A percentile compares a stretch with the other conserved stretches of the same genome.
Conservation (phyloP, 2,113 vertebrate genomes). For the Sceloporus undulatus region DNA sequence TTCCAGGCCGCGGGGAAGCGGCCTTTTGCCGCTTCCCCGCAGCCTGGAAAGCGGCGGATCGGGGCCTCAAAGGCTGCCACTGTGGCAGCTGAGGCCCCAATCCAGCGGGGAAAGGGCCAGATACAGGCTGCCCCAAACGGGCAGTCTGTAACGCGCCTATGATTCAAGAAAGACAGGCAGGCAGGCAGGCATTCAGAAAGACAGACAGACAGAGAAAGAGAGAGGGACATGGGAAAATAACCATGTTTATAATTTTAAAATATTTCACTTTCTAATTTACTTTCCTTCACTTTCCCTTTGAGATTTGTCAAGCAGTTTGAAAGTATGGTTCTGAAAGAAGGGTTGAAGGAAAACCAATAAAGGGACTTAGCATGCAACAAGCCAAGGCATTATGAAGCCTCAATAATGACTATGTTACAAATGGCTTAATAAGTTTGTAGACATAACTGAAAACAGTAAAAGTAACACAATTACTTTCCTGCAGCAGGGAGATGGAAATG, state of each 20-base stretch:
- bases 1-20: too few species aligned
- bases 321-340: constrained; percentile 32
- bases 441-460: background rate
- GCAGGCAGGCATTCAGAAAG: background rate
- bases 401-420: constrained; percentile 19
- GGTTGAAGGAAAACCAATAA: background rate
- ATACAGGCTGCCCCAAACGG: too few species aligned
- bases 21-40: too few species aligned
- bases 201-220: background rate
- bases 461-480: constrained; percentile 15
- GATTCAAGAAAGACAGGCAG: too few species aligned
- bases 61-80: too few species aligned
- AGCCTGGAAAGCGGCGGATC: too few species aligned
- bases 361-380: background rate
- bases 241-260: constrained; percentile 38
- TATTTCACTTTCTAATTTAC: constrained; percentile 13
- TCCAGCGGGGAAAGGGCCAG: too few species aligned
- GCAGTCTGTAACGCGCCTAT: too few species aligned
- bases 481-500: constrained; percentile 11
- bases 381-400: background rate
- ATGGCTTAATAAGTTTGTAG: background rate
- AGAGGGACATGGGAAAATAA: constrained; percentile 35
- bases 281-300: constrained; percentile 16
- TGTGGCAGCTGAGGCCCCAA: too few species aligned
- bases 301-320: background rate